Percentiles rank a stretch among this genome's conserved stretches.
These are phyloP conservation scores for Cydia pomonella DNA, from an alignment of 1,140 invertebrate species.

Conservation along the genomic window DNA sequence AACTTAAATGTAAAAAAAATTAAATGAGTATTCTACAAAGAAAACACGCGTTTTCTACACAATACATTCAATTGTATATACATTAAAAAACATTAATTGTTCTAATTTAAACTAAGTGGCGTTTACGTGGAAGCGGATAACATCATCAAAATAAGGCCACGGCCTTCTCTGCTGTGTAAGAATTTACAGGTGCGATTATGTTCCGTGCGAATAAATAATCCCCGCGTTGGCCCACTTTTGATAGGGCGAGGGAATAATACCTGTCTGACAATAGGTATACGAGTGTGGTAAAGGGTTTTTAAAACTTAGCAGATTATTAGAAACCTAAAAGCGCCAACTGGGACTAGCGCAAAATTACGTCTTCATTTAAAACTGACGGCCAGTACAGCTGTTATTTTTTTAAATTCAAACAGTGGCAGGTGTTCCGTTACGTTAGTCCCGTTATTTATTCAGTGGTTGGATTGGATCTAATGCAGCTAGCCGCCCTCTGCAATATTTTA, in stretches of 20 bases:
- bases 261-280: not conserved
- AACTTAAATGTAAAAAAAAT: not conserved
- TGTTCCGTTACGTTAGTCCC: too few species aligned
- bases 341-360: too few species aligned
- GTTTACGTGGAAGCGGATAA: conserved; percentile 4
- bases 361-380: too few species aligned
- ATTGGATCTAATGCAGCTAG: too few species aligned
- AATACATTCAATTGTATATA: not conserved
- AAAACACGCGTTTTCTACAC: not conserved
- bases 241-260: not conserved
- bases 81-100: too few species aligned
- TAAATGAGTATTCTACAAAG: not conserved
- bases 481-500: too few species aligned
- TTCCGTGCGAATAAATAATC: conserved; percentile 15
- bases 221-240: conserved; percentile 1
- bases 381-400: too few species aligned
- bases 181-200: conserved; percentile 24
- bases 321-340: too few species aligned
- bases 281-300: not conserved
- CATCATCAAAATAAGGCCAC: conserved; percentile 29
- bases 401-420: too few species aligned
- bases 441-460: too few species aligned
- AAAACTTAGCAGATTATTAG: not conserved
- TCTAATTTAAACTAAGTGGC: not conserved
- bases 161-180: conserved; percentile 9